Base-by-base conservation (phyloP, 1,140 invertebrate species). In the Cydia fagiglandana region DNA sequence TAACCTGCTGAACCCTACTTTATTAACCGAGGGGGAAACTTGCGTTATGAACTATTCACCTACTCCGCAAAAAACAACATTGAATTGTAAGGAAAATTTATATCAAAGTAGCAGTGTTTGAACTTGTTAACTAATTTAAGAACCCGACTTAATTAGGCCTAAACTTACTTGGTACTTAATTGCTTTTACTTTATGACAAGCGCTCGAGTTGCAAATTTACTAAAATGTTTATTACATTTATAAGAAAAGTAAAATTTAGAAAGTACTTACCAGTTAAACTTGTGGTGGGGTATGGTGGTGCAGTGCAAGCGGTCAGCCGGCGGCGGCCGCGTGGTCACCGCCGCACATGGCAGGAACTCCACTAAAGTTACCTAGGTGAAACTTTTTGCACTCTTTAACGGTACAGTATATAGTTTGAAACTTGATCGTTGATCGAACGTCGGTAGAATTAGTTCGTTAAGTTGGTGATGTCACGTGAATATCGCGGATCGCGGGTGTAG, bases 251-350 rank as follows among this genome's bases (percentile, higher is more conserved):
- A 15, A 68, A 1, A 50, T 34, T 34, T 7, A 30, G 2, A 30
- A 45, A 64, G 30, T 79, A 89, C 89, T 91, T 82, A 91, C 89
- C 84, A 86, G 77, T 79, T 78, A 80, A 85, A 83, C 83, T 83
- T 83, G 80, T 81, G 80, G 75, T 74, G 56, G 74, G 76, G 76
- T 64, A 75, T 77, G 75, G 77, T 80, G 79, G 78, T 77, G 80
- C 70, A 77, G 80, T 30, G 66, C 7, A 66, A 64, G 74, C 74
- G 80, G 83, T 88, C 83, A 91, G 74, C 89, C 89, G 78, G 86
- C 88, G 77, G 85, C 83, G 73, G 86, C 81, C 76, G 82, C 85
- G 73, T 84, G 81, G 78, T 86, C 83, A 84, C 83, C 28, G 30
- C 28, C 83, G 80, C 83, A 83, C 88, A 91, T 91, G 82, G 74